A percentile compares a stretch with the other conserved stretches of the same genome.
Evolutionary conservation across 2,113 vertebrate species (phyloP).

Genomic region (Nicator chloris): DNA sequence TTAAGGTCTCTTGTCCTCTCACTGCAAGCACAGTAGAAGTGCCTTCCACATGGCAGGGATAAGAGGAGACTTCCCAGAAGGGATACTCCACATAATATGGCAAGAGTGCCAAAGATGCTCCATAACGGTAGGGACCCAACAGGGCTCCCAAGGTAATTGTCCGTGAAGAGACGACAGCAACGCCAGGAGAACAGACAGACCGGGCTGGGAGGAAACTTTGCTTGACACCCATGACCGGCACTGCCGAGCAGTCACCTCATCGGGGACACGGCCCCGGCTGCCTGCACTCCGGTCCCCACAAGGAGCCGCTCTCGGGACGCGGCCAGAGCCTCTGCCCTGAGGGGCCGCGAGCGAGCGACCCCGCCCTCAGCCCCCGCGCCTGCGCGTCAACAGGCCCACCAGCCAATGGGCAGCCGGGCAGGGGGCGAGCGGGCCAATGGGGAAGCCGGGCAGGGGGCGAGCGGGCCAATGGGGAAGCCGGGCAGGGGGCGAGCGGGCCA

Average conservation of each 20-base stretch:
- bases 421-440: background rate
- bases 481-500: too few species aligned
- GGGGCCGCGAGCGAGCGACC: rapidly evolving
- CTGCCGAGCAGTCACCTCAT: rapidly evolving
- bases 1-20: background rate
- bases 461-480: too few species aligned
- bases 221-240: rapidly evolving
- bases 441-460: too few species aligned
- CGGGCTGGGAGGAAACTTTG: rapidly evolving
- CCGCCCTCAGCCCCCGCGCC: background rate
- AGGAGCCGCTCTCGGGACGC: rapidly evolving
- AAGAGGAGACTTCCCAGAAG: background rate
- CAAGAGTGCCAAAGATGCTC: rapidly evolving
- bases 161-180: background rate
- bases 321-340: rapidly evolving
- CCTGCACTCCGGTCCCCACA: background rate
- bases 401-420: background rate
- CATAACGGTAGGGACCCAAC: rapidly evolving
- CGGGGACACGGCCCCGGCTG: rapidly evolving
- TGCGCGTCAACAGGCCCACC: rapidly evolving
- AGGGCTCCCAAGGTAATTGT: rapidly evolving
- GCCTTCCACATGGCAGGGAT: rapidly evolving
- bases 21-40: background rate
- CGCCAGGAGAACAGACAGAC: rapidly evolving
- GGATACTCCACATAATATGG: rapidly evolving